Conservation (phyloP, 2,888 invertebrate species). For the Allophyes oxyacanthae region DNA sequence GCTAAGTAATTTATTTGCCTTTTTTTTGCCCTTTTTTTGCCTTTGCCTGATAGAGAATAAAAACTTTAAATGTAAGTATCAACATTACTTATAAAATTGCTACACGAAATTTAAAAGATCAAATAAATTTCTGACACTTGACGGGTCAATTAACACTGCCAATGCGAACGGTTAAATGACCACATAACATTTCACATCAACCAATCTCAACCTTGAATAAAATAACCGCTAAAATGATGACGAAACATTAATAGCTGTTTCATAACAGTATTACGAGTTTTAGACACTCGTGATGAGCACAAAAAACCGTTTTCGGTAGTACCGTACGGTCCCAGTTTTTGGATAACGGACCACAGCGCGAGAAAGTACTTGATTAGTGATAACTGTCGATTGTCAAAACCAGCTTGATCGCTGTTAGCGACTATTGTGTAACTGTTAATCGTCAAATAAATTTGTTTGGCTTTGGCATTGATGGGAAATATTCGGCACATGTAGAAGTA, state of each 20-base stretch:
- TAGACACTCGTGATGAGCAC: slow-evolving; percentile 75
- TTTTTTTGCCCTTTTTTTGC: no score
- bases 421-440: slow-evolving; percentile 71
- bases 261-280: slow-evolving; percentile 87
- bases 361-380: slow-evolving; percentile 86
- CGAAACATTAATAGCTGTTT: slow-evolving; percentile 80
- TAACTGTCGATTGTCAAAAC: slow-evolving; percentile 80
- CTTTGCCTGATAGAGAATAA: no score
- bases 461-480: slow-evolving; percentile 38
- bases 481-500: slow-evolving; percentile 14
- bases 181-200: slow-evolving; percentile 24
- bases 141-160: slow-evolving; percentile 24
- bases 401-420: slow-evolving; percentile 59
- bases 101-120: neutral
- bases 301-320: slow-evolving; percentile 79
- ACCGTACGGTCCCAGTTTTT: slow-evolving; percentile 87
- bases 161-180: slow-evolving; percentile 19
- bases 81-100: no score
- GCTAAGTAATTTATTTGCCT: neutral
- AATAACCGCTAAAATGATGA: slow-evolving; percentile 72
- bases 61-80: no score
- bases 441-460: slow-evolving; percentile 19
- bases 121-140: neutral
- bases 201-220: slow-evolving; percentile 49
- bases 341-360: slow-evolving; percentile 77